A percentile compares a stretch with the other conserved stretches of the same genome.
Evolutionary conservation across 1,140 invertebrate genomes (phyloP).

Genomic region (Kradibia gibbosae): DNA sequence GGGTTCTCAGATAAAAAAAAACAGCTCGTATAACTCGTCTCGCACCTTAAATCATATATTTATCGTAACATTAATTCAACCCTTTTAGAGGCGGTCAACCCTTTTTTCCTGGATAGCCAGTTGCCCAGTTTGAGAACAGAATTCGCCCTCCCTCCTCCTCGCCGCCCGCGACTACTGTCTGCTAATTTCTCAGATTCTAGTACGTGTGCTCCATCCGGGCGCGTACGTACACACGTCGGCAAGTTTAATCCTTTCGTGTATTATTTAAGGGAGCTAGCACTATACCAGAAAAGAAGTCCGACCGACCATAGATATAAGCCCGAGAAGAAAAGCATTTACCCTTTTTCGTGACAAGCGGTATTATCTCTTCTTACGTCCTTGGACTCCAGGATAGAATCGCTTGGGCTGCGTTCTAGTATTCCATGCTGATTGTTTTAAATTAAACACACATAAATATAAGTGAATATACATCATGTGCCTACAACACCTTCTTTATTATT

Average conservation of each 20-base stretch:
- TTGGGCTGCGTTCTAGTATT: constrained; percentile 32
- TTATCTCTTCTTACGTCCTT: constrained; percentile 66
- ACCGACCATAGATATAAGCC: constrained; percentile 44
- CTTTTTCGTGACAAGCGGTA: constrained; percentile 64
- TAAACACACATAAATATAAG: constrained; percentile 13
- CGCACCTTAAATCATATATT: constrained; percentile 75
- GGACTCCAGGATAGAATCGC: neutral
- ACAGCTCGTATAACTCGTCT: constrained; percentile 69
- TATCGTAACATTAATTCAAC: constrained; percentile 75
- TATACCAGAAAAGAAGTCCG: constrained; percentile 17
- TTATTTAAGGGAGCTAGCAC: constrained; percentile 69
- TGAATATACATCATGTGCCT: neutral
- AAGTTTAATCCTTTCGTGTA: constrained; percentile 71
- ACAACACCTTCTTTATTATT: neutral
- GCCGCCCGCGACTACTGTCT: constrained; percentile 41
- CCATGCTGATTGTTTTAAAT: constrained; percentile 38
- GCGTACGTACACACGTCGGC: constrained; percentile 54
- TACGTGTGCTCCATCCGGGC: constrained; percentile 69
- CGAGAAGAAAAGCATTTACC: constrained; percentile 55
- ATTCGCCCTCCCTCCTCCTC: constrained; percentile 43
- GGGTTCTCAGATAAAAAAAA: constrained; percentile 73
- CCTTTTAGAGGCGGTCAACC: constrained; percentile 66
- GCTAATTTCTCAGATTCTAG: constrained; percentile 75
- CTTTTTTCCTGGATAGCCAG: constrained; percentile 60
- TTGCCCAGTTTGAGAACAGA: constrained; percentile 47